These are phyloP conservation scores for Pachliopta kotzebuea DNA, from an alignment of 2,888 invertebrate genomes.

Conservation along the genomic window DNA sequence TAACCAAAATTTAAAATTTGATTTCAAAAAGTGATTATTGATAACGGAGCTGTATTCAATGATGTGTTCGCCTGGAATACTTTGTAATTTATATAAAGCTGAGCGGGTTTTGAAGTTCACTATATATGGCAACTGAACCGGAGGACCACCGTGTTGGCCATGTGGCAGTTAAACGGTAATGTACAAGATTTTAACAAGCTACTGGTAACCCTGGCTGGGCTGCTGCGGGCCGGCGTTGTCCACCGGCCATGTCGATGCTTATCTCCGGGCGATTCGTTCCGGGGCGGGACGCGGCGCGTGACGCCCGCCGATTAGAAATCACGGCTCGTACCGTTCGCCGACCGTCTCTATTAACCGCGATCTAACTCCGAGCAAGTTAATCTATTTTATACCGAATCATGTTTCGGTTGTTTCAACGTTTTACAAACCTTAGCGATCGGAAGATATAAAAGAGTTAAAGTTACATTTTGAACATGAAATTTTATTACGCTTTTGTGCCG, in stretches of 20 bases:
- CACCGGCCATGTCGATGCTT: slow-evolving; percentile 54
- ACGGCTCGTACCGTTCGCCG: slow-evolving; percentile 54
- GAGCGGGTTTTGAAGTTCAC: too few species aligned
- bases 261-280: slow-evolving; percentile 60
- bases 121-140: too few species aligned
- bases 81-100: too few species aligned
- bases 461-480: background rate
- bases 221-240: slow-evolving; percentile 36
- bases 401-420: slow-evolving; percentile 7
- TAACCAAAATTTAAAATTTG: too few species aligned
- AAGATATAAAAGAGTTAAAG: background rate
- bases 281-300: slow-evolving; percentile 61
- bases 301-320: slow-evolving; percentile 65
- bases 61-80: too few species aligned
- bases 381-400: slow-evolving; percentile 18
- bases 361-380: slow-evolving; percentile 39
- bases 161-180: too few species aligned
- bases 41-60: too few species aligned
- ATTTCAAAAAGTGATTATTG: too few species aligned
- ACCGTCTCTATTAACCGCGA: slow-evolving; percentile 47
- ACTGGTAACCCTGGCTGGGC: slow-evolving; percentile 32
- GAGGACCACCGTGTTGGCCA: too few species aligned
- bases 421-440: background rate
- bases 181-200: too few species aligned
- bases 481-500: background rate